phyloP scores from a whole-genome alignment of 2,797 vertebrate species.

The Todus mexicanus region DNA sequence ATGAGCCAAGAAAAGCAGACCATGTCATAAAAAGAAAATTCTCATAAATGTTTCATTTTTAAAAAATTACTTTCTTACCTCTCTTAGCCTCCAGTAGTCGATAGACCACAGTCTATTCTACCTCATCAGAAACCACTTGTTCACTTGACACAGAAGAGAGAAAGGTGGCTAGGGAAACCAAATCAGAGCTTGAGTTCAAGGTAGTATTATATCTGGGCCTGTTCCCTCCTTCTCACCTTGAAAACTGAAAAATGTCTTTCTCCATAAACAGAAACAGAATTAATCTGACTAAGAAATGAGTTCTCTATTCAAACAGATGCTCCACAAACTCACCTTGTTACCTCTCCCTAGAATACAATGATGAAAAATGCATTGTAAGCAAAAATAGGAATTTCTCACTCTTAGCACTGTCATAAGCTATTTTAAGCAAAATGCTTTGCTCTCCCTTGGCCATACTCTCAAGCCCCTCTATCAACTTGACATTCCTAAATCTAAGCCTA shows the following conservation, averaged over 20 bases:
- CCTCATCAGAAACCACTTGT: not conserved
- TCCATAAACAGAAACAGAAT: not conserved
- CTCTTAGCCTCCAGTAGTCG: not conserved
- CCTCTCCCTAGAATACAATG: not conserved
- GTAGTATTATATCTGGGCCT: not conserved
- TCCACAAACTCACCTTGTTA: not conserved
- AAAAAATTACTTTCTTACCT: not conserved
- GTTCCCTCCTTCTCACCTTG: not conserved
- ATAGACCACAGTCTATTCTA: not conserved
- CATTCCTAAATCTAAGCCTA: conserved; percentile 27
- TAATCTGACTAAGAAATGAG: not conserved
- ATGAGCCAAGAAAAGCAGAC: not conserved
- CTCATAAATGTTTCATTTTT: conserved; percentile 20
- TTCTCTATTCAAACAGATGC: not conserved
- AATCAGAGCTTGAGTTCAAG: not conserved
- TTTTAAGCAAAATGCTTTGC: conserved; percentile 37
- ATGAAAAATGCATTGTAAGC: not conserved
- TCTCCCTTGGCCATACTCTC: not conserved
- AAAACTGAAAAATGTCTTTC: not conserved
- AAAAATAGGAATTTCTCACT: not conserved
- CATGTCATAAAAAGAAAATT: conserved; percentile 5
- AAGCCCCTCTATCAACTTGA: not conserved
- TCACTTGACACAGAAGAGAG: not conserved
- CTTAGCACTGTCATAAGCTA: not conserved
- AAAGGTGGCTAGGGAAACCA: not conserved